Evolutionary conservation across 2,113 vertebrate species (phyloP).

Genomic region (Spea bombifrons): DNA sequence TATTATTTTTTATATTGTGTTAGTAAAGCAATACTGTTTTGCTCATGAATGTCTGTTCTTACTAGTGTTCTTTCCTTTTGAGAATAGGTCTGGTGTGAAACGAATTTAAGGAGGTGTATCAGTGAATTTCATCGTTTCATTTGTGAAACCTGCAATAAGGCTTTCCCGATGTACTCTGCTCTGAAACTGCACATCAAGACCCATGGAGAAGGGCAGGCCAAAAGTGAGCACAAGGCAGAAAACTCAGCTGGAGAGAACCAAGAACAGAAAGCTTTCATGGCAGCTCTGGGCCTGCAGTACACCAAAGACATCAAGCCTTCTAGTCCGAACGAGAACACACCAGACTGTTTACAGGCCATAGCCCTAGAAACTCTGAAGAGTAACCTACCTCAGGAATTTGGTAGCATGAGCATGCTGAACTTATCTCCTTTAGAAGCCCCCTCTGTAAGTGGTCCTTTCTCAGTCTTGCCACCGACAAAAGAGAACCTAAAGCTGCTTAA

Average conservation of each 20-base stretch:
- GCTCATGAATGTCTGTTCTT: conserved; percentile 8
- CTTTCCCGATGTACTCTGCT: conserved; percentile 85
- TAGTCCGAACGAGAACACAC: conserved; percentile 69
- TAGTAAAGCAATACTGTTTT: background rate
- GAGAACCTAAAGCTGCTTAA: conserved; percentile 81
- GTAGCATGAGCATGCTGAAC: conserved; percentile 69
- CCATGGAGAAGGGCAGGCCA: conserved; percentile 57
- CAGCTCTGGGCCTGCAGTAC: conserved; percentile 81
- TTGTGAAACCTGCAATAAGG: conserved; percentile 89
- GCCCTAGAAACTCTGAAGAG: conserved; percentile 79
- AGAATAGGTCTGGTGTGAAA: conserved; percentile 94
- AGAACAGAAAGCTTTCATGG: conserved; percentile 80
- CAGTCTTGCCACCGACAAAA: conserved; percentile 75
- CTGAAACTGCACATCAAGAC: conserved; percentile 80
- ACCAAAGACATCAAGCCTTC: conserved; percentile 72
- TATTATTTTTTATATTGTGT: background rate
- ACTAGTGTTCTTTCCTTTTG: background rate
- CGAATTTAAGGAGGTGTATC: conserved; percentile 86
- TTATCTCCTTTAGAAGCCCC: conserved; percentile 77
- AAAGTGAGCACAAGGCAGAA: conserved; percentile 52
- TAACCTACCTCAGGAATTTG: conserved; percentile 85
- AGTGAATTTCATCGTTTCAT: conserved; percentile 91
- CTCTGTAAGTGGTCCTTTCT: conserved; percentile 68
- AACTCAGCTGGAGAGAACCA: conserved; percentile 30
- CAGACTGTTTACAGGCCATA: conserved; percentile 81